phyloP scores from a whole-genome alignment of 2,888 invertebrate genomes.

The Drosophila kanekoi region DNA sequence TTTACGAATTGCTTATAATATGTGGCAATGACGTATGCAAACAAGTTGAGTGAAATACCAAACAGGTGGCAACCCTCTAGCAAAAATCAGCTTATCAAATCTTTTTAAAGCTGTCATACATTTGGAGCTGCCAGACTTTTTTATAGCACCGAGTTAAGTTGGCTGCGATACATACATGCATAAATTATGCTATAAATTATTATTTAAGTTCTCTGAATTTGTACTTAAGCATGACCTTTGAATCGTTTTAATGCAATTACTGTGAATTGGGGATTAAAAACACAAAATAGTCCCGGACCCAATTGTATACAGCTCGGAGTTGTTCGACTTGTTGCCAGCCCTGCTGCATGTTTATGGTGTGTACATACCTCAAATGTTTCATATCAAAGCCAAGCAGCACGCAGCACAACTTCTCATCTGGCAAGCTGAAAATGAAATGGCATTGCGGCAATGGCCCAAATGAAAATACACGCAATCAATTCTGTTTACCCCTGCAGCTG shows the following conservation, averaged over 20 bases:
- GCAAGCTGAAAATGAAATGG: slow-evolving; percentile 62
- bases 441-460: slow-evolving; percentile 66
- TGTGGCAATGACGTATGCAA: too few species aligned
- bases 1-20: too few species aligned
- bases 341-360: slow-evolving; percentile 22
- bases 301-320: too few species aligned
- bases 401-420: slow-evolving; percentile 49
- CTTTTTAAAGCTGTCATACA: not conserved
- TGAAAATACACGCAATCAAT: slow-evolving; percentile 78
- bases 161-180: not conserved
- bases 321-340: slow-evolving; percentile 18
- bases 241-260: too few species aligned
- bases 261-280: too few species aligned
- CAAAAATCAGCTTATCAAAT: too few species aligned
- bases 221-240: too few species aligned
- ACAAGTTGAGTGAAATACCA: too few species aligned
- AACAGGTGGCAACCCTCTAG: too few species aligned
- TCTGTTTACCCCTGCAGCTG: slow-evolving; percentile 65
- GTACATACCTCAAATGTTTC: slow-evolving; percentile 51
- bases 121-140: not conserved
- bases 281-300: too few species aligned
- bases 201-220: too few species aligned
- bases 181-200: not conserved
- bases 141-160: not conserved
- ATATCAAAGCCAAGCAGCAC: slow-evolving; percentile 37